Evolutionary conservation across 2,888 invertebrate genomes (phyloP), one percentile per base, ranked within the genome.

Genomic region (Dorcus hopei): DNA sequence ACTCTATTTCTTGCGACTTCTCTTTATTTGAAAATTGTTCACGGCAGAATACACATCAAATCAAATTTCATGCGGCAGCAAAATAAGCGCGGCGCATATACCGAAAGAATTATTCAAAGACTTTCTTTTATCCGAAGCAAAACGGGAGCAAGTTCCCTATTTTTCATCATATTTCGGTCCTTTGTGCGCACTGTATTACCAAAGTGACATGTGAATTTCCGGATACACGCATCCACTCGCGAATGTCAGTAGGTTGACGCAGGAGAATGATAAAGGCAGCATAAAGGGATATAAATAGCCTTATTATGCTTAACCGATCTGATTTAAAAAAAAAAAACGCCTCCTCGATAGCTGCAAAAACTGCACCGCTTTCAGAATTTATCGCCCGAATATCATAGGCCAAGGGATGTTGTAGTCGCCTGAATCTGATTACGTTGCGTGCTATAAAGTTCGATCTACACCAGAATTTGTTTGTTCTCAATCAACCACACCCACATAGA

Each of bases 161-260:
- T 58, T 54, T 54, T 58, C 53, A 49, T 58, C 58, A 49, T 42
- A 38, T 48, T 40, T 42, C 49, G 49, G 49, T 42, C 48, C 58
- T 58, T 54, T 58, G 60, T 45, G 45, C 55, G 53, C 52, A 57
- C 60, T 60, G 49, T 56, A 60, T 61, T 61, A 57, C 54, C 48
- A 26, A 61, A 61, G 51, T 57, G 61, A 61, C 61, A 57, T 60
- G 57, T 54, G 61, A 61, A 61, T 61, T 57, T 61, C 57, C 61
- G 54, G 54, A 43, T 57, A 47, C 38, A 52, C 57, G 52, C 52
- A 52, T 57, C 52, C 52, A 52, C 16, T 42, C 40, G 41, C 41
- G 52, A 26, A n/a, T 42, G 52, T 38, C 51, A 51, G 52, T 14
- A 14, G 39, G 52, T 52, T 26, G 52, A 52, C 41, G 23, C 16